Percentiles rank a stretch among this genome's conserved stretches.
These are phyloP conservation scores for Drosophila virilis DNA, from an alignment of 1,140 invertebrate species.

Conservation along the genomic window DNA sequence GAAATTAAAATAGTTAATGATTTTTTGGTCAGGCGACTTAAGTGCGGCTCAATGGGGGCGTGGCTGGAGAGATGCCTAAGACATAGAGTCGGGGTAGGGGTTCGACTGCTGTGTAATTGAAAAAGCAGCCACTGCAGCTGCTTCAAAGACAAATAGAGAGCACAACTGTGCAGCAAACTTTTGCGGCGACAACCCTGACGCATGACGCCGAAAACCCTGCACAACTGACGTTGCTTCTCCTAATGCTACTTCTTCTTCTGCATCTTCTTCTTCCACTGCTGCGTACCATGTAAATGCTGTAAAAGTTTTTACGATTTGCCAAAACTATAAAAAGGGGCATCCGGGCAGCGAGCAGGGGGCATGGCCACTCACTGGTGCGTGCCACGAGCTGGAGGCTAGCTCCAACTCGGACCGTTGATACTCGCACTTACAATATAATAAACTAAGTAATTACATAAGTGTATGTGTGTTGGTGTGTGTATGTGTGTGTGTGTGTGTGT, in stretches of 20 bases:
- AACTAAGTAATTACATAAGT: constrained; percentile 78
- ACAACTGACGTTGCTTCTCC: neutral
- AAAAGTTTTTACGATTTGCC: constrained; percentile 82
- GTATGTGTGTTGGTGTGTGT: constrained; percentile 16
- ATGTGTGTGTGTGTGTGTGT: constrained; percentile 26
- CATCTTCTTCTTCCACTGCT: neutral
- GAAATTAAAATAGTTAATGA: constrained; percentile 82
- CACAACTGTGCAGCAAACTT: constrained; percentile 62
- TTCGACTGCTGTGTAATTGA: constrained; percentile 62
- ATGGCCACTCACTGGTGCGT: constrained; percentile 36
- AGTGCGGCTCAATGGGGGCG: constrained; percentile 59
- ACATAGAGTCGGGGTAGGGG: neutral
- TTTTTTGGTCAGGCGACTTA: constrained; percentile 76
- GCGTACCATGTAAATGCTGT: constrained; percentile 76
- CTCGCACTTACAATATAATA: constrained; percentile 79
- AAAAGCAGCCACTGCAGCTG: constrained; percentile 56
- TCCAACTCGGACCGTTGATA: constrained; percentile 40
- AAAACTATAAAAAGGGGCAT: constrained; percentile 73
- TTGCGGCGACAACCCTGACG: constrained; percentile 71
- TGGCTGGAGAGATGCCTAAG: constrained; percentile 9
- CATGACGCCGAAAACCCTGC: constrained; percentile 37
- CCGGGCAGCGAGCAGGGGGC: neutral
- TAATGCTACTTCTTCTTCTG: neutral
- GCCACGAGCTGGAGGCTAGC: constrained; percentile 5
- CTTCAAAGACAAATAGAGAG: constrained; percentile 72